phyloP scores from a whole-genome alignment of 2,888 invertebrate genomes.

The Rosalia funebris region DNA sequence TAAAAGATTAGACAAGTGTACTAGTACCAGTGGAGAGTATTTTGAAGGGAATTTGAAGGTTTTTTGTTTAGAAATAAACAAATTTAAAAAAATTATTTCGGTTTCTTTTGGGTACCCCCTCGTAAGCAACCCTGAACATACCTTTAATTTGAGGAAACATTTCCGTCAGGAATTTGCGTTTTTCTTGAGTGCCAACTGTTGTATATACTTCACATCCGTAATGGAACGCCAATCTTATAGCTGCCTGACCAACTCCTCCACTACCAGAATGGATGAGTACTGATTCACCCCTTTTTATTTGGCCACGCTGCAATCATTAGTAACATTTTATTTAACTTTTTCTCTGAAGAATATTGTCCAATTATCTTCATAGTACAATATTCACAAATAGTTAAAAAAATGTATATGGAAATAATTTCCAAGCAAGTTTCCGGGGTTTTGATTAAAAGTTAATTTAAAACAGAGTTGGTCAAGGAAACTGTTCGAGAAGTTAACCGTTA shows the following conservation, averaged over 20 bases:
- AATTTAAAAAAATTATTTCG: too few relatives aligned
- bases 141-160: conserved; percentile 63
- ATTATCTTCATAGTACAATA: not conserved
- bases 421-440: too few relatives aligned
- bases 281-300: conserved; percentile 57
- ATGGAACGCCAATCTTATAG: conserved; percentile 76
- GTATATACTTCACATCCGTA: conserved; percentile 75
- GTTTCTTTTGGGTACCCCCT: too few relatives aligned
- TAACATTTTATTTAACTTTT: not conserved
- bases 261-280: conserved; percentile 71
- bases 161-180: conserved; percentile 71
- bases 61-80: too few relatives aligned
- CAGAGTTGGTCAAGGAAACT: too few relatives aligned
- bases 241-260: conserved; percentile 82
- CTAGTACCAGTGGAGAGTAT: too few relatives aligned
- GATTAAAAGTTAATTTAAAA: too few relatives aligned
- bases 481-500: too few relatives aligned
- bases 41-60: too few relatives aligned
- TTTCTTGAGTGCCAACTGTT: conserved; percentile 75
- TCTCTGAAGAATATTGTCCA: not conserved
- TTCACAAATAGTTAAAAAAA: not conserved
- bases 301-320: conserved; percentile 38
- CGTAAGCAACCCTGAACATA: too few relatives aligned
- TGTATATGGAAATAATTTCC: too few relatives aligned
- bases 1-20: too few relatives aligned